Conservation (phyloP, 2,113 vertebrate species). For the Ictalurus punctatus region DNA sequence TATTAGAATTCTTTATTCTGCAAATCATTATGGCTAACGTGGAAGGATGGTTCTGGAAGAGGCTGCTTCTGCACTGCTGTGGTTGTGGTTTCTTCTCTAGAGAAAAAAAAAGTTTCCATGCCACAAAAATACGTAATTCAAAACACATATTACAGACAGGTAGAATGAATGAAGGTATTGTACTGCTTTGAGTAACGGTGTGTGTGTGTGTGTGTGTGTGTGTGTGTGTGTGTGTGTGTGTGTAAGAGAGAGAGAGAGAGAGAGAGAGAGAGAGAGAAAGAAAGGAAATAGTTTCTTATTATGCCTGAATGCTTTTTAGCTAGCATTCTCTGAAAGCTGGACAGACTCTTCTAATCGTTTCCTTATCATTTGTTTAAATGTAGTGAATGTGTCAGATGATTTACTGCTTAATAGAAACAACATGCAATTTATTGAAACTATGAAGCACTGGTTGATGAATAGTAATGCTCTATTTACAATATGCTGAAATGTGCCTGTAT, state of each 20-base stretch:
- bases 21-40: constrained; percentile 33
- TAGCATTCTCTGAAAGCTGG: neutral
- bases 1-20: constrained; percentile 2
- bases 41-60: constrained; percentile 18
- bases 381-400: neutral
- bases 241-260: neutral
- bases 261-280: neutral
- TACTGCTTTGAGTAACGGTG: constrained; percentile 33
- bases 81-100: constrained; percentile 21
- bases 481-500: neutral
- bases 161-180: constrained; percentile 53
- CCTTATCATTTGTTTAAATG: neutral
- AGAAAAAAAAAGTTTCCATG: constrained; percentile 33
- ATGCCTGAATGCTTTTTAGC: constrained; percentile 3
- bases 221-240: neutral
- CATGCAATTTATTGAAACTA: too few relatives aligned
- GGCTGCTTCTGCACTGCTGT: neutral
- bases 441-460: too few relatives aligned
- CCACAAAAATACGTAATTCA: constrained; percentile 44
- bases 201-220: constrained; percentile 15
- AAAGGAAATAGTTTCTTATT: constrained; percentile 1
- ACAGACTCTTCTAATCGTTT: neutral
- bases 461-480: neutral
- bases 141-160: constrained; percentile 42
- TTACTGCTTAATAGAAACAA: neutral